These are phyloP conservation scores for Conus ventricosus DNA, from an alignment of 1,140 invertebrate genomes.

Conservation along the genomic window DNA sequence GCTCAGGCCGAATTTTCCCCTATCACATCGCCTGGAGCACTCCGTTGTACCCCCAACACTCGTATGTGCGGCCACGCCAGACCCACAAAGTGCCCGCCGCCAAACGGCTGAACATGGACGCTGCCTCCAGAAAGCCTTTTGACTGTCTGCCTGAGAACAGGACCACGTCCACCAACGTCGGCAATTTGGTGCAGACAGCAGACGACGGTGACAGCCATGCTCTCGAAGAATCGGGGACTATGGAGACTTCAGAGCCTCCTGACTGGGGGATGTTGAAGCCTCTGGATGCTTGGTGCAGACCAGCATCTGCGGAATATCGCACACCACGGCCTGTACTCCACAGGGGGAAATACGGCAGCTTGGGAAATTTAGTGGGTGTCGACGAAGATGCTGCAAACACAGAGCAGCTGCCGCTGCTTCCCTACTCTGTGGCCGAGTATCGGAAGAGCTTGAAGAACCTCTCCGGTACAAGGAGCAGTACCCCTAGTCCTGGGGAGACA, in stretches of 20 bases:
- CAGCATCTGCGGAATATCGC: background rate
- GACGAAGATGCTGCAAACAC: background rate
- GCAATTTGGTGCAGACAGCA: background rate
- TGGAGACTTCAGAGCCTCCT: background rate
- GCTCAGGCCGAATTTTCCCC: constrained; percentile 19
- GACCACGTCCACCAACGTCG: background rate
- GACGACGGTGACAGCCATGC: background rate
- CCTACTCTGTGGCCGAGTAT: constrained; percentile 5
- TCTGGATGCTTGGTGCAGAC: background rate
- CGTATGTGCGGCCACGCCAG: background rate
- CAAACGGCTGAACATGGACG: constrained; percentile 20
- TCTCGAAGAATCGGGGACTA: background rate
- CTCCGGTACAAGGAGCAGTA: background rate
- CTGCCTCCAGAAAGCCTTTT: background rate
- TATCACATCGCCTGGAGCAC: constrained; percentile 34
- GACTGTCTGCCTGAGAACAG: background rate
- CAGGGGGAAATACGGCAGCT: background rate
- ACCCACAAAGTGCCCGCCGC: background rate
- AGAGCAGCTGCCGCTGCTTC: background rate
- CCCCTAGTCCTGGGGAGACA: background rate
- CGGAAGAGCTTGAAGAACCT: background rate
- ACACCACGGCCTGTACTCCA: background rate
- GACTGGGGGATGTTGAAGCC: background rate
- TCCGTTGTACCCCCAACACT: background rate
- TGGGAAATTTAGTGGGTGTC: background rate